These are phyloP conservation scores for Xiphophorus birchmanni DNA, from an alignment of 2,797 vertebrate species.

Conservation along the genomic window DNA sequence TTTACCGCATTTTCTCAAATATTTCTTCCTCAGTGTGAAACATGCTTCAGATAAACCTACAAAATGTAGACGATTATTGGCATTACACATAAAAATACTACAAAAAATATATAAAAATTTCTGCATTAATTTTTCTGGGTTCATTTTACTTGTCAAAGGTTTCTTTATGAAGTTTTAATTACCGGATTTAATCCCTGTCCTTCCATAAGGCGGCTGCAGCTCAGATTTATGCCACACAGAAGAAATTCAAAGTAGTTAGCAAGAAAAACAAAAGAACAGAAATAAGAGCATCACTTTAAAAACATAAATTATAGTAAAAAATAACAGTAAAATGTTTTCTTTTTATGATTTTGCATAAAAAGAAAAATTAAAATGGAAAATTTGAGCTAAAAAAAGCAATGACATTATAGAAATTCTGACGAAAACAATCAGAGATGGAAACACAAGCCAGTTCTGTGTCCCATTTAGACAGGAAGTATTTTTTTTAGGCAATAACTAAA, in stretches of 20 bases:
- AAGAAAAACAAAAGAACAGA: not conserved
- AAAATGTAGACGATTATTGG: not conserved
- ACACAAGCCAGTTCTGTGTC: not conserved
- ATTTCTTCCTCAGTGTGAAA: not conserved
- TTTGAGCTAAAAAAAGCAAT: not conserved
- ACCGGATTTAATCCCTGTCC: not conserved
- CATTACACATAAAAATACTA: not conserved
- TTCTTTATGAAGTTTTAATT: not conserved
- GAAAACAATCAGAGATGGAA: not conserved
- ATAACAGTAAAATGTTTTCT: not conserved
- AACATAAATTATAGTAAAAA: not conserved
- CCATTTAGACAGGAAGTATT: not conserved
- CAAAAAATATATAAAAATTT: not conserved
- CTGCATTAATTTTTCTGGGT: not conserved
- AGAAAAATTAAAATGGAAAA: not conserved
- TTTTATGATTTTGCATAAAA: not conserved
- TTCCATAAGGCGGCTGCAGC: not conserved
- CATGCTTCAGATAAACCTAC: not conserved
- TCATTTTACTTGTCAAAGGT: not conserved
- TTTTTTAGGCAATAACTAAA: not conserved
- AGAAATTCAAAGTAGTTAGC: not conserved
- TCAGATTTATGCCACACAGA: not conserved
- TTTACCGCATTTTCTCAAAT: not conserved
- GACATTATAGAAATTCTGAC: not conserved
- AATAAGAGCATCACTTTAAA: not conserved